Evolutionary conservation across 2,113 vertebrate species (phyloP).

Genomic region (Apus apus): DNA sequence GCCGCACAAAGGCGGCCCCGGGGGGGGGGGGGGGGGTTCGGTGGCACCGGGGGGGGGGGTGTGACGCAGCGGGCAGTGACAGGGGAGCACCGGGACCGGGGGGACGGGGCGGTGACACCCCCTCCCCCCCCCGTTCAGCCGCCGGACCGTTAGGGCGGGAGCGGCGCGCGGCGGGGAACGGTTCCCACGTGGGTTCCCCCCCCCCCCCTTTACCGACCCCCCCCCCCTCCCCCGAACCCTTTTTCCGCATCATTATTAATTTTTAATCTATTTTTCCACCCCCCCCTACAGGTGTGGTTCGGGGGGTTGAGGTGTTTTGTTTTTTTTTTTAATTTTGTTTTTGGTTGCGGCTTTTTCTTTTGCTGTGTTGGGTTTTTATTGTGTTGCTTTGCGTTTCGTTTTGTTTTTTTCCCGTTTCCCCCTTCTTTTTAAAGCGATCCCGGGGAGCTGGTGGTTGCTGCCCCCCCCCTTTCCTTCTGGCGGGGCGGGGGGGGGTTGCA

Average conservation of each 20-base stretch:
- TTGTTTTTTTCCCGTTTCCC: neutral
- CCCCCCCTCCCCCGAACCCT: neutral
- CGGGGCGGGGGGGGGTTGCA: too few species aligned
- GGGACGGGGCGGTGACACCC: neutral
- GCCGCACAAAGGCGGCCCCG: neutral
- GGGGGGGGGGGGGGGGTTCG: neutral
- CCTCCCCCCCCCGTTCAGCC: neutral
- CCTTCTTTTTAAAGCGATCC: neutral
- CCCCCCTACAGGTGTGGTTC: neutral
- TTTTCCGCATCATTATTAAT: neutral
- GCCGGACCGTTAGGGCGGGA: slow-evolving; percentile 19
- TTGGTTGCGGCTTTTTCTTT: too few species aligned
- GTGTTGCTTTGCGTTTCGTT: neutral
- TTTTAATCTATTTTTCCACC: neutral
- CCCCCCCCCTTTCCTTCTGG: too few species aligned
- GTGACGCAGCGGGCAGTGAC: neutral
- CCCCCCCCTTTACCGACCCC: neutral
- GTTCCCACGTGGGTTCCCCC: neutral
- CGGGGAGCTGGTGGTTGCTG: neutral
- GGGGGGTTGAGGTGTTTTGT: neutral
- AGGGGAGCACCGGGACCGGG: neutral
- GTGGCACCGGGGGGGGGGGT: neutral
- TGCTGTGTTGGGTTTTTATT: too few species aligned
- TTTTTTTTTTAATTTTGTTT: too few species aligned
- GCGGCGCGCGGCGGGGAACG: neutral